A percentile compares a stretch with the other conserved stretches of the same genome.
phyloP scores from a whole-genome alignment of 2,797 vertebrate species.

The Pterois miles region DNA sequence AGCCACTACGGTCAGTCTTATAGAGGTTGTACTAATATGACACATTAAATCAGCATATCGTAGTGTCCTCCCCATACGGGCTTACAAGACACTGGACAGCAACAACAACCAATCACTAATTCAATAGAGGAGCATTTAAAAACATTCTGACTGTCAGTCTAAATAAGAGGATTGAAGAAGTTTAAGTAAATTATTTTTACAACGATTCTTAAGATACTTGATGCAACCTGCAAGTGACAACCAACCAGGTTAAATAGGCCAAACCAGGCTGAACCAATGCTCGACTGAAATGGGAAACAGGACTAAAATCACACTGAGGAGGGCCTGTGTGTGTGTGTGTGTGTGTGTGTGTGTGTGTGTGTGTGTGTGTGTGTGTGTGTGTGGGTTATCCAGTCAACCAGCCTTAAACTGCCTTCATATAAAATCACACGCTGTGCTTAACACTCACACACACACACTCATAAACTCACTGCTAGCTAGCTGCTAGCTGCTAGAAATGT shows the following conservation, averaged over 20 bases:
- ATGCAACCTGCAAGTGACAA: background rate
- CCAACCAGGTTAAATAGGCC: background rate
- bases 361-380: slow-evolving; percentile 7
- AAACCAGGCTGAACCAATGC: background rate
- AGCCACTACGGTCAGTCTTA: too few relatives aligned
- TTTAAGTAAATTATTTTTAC: background rate
- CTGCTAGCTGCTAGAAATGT: slow-evolving; percentile 40
- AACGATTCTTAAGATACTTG: background rate
- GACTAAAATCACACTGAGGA: background rate
- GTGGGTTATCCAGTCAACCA: slow-evolving; percentile 45
- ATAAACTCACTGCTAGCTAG: background rate
- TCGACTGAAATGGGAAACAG: background rate
- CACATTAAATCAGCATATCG: too few relatives aligned
- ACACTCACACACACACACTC: slow-evolving; percentile 41
- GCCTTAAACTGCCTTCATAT: slow-evolving; percentile 59
- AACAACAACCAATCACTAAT: too few relatives aligned
- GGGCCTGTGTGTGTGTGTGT: slow-evolving; percentile 6
- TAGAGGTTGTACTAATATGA: too few relatives aligned
- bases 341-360: slow-evolving; percentile 7
- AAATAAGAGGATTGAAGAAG: background rate
- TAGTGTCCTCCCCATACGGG: too few relatives aligned
- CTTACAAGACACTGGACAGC: too few relatives aligned
- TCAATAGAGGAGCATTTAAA: background rate
- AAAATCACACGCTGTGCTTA: slow-evolving; percentile 62
- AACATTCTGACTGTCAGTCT: background rate